Conservation (phyloP, 2,888 invertebrate species). For the Lysandra bellargus region DNA sequence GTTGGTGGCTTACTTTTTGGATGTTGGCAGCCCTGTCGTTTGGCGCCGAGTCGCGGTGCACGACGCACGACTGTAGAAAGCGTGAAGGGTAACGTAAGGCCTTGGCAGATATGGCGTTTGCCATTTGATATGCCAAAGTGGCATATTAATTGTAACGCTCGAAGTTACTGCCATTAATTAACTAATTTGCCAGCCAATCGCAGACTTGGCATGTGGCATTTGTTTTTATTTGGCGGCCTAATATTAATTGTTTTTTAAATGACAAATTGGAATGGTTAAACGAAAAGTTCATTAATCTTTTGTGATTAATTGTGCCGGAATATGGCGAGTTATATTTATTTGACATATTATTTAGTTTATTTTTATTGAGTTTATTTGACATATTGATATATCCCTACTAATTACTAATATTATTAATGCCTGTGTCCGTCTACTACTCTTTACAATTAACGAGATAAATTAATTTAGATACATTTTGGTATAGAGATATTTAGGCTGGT, state of each 20-base stretch:
- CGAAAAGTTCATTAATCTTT: slow-evolving; percentile 6
- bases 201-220: neutral
- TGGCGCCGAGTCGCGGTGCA: slow-evolving; percentile 36
- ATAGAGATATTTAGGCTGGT: no score
- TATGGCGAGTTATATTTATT: neutral
- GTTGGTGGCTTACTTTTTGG: neutral
- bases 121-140: slow-evolving; percentile 5
- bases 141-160: neutral
- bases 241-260: neutral
- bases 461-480: no score
- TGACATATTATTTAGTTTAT: no score
- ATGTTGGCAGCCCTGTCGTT: slow-evolving; percentile 36
- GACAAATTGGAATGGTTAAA: neutral
- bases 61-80: slow-evolving; percentile 52
- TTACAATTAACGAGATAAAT: no score
- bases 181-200: neutral
- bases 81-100: slow-evolving; percentile 59
- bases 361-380: no score
- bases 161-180: neutral
- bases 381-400: neutral
- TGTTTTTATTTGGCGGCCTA: neutral
- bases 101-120: slow-evolving; percentile 37
- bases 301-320: neutral
- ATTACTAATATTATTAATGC: neutral
- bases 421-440: no score